phyloP scores from a whole-genome alignment of 2,797 vertebrate species.

The Gouania willdenowi region DNA sequence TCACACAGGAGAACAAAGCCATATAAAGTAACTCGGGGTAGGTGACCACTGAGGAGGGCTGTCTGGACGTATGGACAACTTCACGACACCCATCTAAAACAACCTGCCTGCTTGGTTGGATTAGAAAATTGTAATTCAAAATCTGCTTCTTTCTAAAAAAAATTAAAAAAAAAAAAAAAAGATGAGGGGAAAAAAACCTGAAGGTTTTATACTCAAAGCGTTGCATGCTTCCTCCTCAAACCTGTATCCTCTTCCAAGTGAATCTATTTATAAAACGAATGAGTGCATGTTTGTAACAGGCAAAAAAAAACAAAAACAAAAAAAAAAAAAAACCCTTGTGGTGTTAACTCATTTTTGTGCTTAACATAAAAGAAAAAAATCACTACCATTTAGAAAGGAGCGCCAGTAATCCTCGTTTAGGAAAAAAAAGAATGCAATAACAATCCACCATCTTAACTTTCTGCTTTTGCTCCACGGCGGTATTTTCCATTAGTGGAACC shows the following conservation, averaged over 20 bases:
- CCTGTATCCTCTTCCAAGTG: conserved; percentile 80
- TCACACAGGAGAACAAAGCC: conserved; percentile 98
- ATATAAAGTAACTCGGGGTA: conserved; percentile 85
- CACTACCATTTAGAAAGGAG: conserved; percentile 65
- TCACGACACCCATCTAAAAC: conserved; percentile 63
- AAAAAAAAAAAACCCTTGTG: conserved; percentile 76
- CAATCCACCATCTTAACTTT: conserved; percentile 79
- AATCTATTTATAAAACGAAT: conserved; percentile 80
- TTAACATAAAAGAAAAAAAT: conserved; percentile 46
- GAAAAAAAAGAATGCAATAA: conserved; percentile 83
- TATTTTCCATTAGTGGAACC: conserved; percentile 48
- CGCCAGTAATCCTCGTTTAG: conserved; percentile 65
- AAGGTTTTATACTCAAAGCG: conserved; percentile 73
- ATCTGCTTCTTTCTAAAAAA: conserved; percentile 45
- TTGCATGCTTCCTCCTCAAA: conserved; percentile 85
- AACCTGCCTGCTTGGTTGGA: conserved; percentile 66
- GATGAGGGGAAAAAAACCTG: conserved; percentile 45
- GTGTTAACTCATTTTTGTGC: conserved; percentile 66
- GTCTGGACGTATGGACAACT: conserved; percentile 56
- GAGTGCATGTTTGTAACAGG: conserved; percentile 84
- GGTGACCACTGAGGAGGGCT: conserved; percentile 33
- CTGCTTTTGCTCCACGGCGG: conserved; percentile 50
- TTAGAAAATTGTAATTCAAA: conserved; percentile 60
- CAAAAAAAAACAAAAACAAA: too few species aligned
- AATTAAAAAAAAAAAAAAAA: conserved; percentile 54